Base-by-base conservation (phyloP, 2,113 vertebrate genomes). In the Gallinago paraguaiae region DNA sequence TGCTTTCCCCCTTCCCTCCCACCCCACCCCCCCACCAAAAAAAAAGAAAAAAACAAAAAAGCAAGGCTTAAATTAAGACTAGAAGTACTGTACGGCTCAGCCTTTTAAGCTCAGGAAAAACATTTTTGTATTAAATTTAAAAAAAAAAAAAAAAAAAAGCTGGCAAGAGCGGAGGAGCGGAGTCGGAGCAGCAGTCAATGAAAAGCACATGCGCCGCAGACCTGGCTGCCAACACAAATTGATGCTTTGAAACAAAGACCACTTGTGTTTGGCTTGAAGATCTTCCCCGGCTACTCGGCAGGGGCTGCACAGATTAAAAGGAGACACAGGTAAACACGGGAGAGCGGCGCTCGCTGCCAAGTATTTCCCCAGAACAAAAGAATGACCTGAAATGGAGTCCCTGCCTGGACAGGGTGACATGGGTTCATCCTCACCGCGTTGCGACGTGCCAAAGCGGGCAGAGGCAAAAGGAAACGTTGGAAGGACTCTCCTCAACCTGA, bases 131-230 rank as follows among this genome's bases (percentile, higher is more conserved):
- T 79, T 77, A 86, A 90, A 76, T 90, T 24, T 78, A 17, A 35
- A 43, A 56, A 78, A 89, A 77, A 77, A 57, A 78, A 41, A 43
- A 43, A 46, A 63, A 93, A 63, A 59, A 86, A 87, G 81, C 91
- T 83, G 89, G 92, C 88, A 68, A 28, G 93, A 95, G 88, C 9
- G 76, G 76, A 76, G 92, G 89, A 96, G 95, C 22, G 30, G 86
- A 93, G 93, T 74, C 1, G 72, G 77, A 96, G 94, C 64, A 60
- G 94, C 96, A 92, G 88, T 92, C 92, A 98, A 98, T 98, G 94
- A 98, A 97, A 98, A 98, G 97, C 98, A 98, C 96, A 98, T 98
- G 98, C 88, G 79, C 94, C 94, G 92, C 94, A 92, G 95, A 97
- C 97, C 96, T 79, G 98, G 97, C 98, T 98, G 98, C 81, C 96